Base-by-base conservation (phyloP, 2,888 invertebrate genomes). In the Scaeva pyrastri region DNA sequence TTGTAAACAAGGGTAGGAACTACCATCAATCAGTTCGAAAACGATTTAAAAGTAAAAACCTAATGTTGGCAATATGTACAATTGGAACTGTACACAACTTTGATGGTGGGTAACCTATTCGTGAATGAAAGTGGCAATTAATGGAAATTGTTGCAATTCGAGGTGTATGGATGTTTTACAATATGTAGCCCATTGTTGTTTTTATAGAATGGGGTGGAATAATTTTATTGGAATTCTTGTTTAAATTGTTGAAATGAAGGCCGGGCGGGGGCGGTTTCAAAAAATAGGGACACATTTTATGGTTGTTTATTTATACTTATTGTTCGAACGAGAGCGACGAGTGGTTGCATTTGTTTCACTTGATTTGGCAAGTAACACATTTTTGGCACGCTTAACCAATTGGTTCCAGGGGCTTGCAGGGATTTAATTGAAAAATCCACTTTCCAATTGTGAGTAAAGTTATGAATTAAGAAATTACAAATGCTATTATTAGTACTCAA, bases 101-200 rank as follows among this genome's bases (percentile, higher is more conserved):
- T 75, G 45, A 71, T 41, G 45, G 31, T 55, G 74, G 72, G 72
- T 70, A 73, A 72, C 76, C 85, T 76, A 70, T 75, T 75, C 70
- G 21, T 55, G 60, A 76, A 72, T 60, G 68, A 73, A 77, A 85
- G 23, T 77, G 70, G 68, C 81, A 81, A 85, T 85, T 72, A 85
- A 85, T 85, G 31, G 56, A 81, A 85, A 85, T 85, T 81, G 73
- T 85, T 81, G 76, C 85, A 68, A 81, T 81, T 85, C 76, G 73
- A 73, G 81, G 48, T 77, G 72, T 68, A 81, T 19, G 48, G 23
- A 66, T 71, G 75, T 78, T 74, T 31, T n/a, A n/a, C n/a, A 31
- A 68, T 48, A 72, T 60, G 62, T 26, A 56, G 52, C 45, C 62
- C 58, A 72, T 50, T 36, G 58, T 48, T 70, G 39, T 12, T 23